These are phyloP conservation scores for Pseudorasbora parva DNA, from an alignment of 2,113 vertebrate species.

Conservation along the genomic window DNA sequence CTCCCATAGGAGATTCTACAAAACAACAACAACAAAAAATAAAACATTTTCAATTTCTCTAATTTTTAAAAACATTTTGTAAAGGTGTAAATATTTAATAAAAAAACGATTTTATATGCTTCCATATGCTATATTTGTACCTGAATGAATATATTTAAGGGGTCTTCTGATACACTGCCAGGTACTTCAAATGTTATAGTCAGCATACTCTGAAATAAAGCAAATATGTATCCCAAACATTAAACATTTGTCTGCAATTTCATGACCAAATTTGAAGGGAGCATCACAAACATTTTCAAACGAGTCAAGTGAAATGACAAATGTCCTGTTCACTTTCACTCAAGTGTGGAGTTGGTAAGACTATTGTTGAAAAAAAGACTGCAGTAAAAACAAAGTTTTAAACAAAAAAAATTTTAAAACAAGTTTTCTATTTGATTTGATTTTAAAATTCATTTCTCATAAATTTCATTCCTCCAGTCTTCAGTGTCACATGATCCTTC, in stretches of 20 bases:
- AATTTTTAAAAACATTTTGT: neutral
- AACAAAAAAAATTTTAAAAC: no score
- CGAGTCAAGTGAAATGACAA: no score
- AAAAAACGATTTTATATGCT: neutral
- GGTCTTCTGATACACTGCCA: constrained; percentile 86
- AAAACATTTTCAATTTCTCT: no score
- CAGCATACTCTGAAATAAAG: constrained; percentile 81
- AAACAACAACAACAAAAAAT: no score
- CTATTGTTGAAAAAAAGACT: no score
- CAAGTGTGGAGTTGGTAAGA: no score
- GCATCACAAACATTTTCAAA: neutral
- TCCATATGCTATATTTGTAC: constrained; percentile 66
- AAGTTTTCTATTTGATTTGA: neutral
- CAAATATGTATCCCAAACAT: neutral
- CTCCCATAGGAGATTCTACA: constrained; percentile 96
- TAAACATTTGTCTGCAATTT: neutral
- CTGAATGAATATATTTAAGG: constrained; percentile 89
- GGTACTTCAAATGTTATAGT: constrained; percentile 91
- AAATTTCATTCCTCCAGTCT: neutral
- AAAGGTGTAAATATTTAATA: neutral
- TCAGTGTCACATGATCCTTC: neutral
- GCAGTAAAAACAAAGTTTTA: no score
- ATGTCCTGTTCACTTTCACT: no score
- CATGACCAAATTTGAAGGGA: neutral
- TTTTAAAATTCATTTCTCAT: no score